phyloP scores from a whole-genome alignment of 2,113 vertebrate species.

The Phycodurus eques region DNA sequence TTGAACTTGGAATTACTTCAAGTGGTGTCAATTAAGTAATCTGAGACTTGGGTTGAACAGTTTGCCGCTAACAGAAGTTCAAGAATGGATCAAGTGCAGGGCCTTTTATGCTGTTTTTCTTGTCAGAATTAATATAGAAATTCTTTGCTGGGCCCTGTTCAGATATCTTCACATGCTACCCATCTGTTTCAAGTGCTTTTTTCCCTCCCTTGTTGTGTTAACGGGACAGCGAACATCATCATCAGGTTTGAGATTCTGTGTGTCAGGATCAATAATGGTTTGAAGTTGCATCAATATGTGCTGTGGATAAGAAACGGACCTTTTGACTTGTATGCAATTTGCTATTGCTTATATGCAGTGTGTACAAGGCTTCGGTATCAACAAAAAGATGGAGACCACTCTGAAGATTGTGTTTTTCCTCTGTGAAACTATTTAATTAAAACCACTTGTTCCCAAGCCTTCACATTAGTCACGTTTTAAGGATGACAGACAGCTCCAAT shows the following conservation, averaged over 20 bases:
- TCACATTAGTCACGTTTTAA: constrained; percentile 76
- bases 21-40: constrained; percentile 60
- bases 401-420: constrained; percentile 59
- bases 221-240: constrained; percentile 39
- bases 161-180: constrained; percentile 47
- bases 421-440: constrained; percentile 71
- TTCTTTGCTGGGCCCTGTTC: constrained; percentile 31
- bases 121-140: constrained; percentile 60
- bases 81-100: constrained; percentile 47
- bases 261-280: constrained; percentile 31
- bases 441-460: constrained; percentile 71
- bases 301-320: background rate
- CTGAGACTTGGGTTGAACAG: constrained; percentile 51
- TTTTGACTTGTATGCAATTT: background rate
- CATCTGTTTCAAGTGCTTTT: constrained; percentile 53
- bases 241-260: constrained; percentile 6
- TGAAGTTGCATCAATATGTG: constrained; percentile 23
- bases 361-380: constrained; percentile 47
- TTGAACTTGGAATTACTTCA: constrained; percentile 39
- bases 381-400: constrained; percentile 43
- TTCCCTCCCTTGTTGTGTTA: constrained; percentile 27
- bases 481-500: constrained; percentile 74
- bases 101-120: constrained; percentile 36
- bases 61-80: constrained; percentile 48
- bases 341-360: background rate